A percentile compares a stretch with the other conserved stretches of the same genome.
These are phyloP conservation scores for Regulus satrapa DNA, from an alignment of 2,113 vertebrate genomes.

Conservation along the genomic window DNA sequence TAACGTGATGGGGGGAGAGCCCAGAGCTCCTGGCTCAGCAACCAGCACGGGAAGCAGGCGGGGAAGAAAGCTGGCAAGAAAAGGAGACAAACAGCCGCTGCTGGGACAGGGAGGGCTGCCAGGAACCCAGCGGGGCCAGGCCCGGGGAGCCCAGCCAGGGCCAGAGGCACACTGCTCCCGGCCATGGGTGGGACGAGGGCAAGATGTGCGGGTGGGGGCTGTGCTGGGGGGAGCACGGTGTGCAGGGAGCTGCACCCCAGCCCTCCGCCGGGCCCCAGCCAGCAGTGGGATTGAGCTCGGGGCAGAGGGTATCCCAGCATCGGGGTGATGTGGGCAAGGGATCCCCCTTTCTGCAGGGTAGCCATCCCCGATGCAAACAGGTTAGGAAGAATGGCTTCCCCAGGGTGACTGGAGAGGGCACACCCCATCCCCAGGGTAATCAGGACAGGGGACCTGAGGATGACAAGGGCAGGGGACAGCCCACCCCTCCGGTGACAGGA, in stretches of 20 bases:
- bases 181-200: neutral
- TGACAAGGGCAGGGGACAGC: neutral
- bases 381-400: neutral
- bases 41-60: neutral
- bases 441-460: neutral
- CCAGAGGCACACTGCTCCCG: neutral
- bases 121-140: conserved; percentile 5
- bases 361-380: neutral
- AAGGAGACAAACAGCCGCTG: conserved; percentile 48
- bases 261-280: rapidly evolving
- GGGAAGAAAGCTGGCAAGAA: conserved; percentile 49
- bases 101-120: conserved; percentile 20
- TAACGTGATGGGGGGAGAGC: neutral
- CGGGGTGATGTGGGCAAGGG: neutral
- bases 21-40: neutral
- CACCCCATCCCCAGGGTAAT: no score
- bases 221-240: neutral
- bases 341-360: neutral
- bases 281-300: neutral
- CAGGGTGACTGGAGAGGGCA: neutral
- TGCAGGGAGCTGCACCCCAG: neutral
- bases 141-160: neutral
- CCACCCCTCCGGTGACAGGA: neutral
- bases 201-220: neutral
- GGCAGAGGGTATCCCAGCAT: neutral